A percentile compares a stretch with the other conserved stretches of the same genome.
phyloP scores from a whole-genome alignment of 2,888 invertebrate species.

The Macrophya alboannulata region DNA sequence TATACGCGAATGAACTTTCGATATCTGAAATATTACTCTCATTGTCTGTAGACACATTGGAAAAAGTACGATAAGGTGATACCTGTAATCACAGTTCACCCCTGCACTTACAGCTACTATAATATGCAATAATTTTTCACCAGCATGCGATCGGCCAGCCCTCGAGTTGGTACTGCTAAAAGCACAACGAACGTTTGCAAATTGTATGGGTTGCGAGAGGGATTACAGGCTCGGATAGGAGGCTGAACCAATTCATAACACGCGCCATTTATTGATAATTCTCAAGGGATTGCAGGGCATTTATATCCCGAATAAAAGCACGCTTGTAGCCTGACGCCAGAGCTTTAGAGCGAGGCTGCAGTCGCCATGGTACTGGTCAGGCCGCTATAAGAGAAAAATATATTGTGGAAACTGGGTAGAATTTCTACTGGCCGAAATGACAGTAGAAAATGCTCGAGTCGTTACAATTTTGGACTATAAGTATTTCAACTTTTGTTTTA shows the following conservation, averaged over 20 bases:
- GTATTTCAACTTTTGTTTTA: background rate
- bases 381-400: background rate
- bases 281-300: constrained; percentile 23
- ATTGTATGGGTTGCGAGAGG: background rate
- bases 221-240: background rate
- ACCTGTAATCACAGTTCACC: background rate
- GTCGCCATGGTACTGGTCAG: background rate
- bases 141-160: background rate
- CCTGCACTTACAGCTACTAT: background rate
- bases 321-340: background rate
- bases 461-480: background rate
- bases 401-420: background rate
- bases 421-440: background rate
- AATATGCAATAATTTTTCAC: background rate
- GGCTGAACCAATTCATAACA: constrained; percentile 23
- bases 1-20: background rate
- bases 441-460: background rate
- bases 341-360: background rate
- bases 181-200: background rate
- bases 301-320: constrained; percentile 15
- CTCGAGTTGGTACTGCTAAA: constrained; percentile 7
- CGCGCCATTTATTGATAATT: constrained; percentile 33
- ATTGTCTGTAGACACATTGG: background rate
- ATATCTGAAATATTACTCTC: background rate
- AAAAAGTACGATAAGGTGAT: background rate